Conservation (phyloP, 1,140 invertebrate genomes). For the Pemphigus obesinymphae region DNA sequence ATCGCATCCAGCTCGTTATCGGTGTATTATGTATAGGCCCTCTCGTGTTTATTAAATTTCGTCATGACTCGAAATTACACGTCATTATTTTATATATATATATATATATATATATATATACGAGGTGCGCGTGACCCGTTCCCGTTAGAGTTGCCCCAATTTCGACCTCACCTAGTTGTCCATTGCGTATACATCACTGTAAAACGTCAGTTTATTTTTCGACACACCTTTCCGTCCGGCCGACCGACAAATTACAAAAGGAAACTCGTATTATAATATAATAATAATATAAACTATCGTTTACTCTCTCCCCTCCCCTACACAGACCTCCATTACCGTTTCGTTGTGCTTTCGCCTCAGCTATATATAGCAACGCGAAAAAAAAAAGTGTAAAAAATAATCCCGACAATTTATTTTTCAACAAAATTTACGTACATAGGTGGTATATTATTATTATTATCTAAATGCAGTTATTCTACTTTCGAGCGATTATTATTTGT, state of each 20-base stretch:
- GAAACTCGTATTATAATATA: neutral
- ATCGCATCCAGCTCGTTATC: too few species aligned
- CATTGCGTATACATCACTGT: too few species aligned
- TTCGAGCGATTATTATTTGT: too few species aligned
- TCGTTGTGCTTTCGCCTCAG: neutral
- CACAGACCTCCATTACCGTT: neutral
- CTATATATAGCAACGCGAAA: neutral
- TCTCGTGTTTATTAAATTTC: slow-evolving; percentile 8
- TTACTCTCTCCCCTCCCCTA: neutral
- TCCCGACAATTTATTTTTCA: neutral
- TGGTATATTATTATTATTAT: too few species aligned
- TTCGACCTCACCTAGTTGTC: neutral
- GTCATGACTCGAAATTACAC: neutral
- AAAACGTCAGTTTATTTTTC: neutral
- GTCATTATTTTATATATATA: too few species aligned
- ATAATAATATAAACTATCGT: too few species aligned
- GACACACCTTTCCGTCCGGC: neutral
- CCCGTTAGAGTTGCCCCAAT: neutral
- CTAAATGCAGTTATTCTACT: too few species aligned
- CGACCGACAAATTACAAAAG: neutral
- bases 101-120: too few species aligned
- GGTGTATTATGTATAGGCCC: neutral
- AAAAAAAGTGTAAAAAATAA: too few species aligned
- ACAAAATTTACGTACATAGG: too few species aligned
- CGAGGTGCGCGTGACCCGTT: neutral